Conservation (phyloP, 2,113 vertebrate species). For the Xerus inauris region DNA sequence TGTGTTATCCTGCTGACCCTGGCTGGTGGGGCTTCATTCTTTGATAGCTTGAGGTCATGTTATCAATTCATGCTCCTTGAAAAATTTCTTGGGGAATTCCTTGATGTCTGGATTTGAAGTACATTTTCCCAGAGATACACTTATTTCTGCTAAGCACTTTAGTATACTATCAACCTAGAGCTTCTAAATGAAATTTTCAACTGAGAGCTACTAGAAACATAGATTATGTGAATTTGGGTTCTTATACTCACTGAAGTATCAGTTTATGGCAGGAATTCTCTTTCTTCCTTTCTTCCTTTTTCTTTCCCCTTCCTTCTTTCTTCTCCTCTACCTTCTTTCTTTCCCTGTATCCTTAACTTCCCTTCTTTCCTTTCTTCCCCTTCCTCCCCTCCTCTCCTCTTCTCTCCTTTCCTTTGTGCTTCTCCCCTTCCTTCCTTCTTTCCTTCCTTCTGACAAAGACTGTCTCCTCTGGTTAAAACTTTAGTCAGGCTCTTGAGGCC, state of each 20-base stretch:
- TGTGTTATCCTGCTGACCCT: not conserved
- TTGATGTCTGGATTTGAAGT: not conserved
- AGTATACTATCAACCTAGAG: not conserved
- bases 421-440: not conserved
- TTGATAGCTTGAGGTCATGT: not conserved
- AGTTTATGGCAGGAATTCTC: not conserved
- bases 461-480: not conserved
- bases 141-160: not conserved
- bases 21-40: not conserved
- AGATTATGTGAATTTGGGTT: not conserved
- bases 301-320: not conserved
- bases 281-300: not conserved
- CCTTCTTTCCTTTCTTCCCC: not conserved
- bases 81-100: not conserved
- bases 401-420: no score
- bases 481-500: not conserved
- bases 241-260: not conserved
- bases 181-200: not conserved
- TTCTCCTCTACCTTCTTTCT: not conserved
- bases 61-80: not conserved
- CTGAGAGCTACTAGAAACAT: not conserved
- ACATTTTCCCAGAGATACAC: not conserved
- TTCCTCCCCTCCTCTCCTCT: not conserved
- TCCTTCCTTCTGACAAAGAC: not conserved
- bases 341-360: not conserved